Conservation (phyloP, 30 jellyfish, hydroid and myxozoan genomes). For the Hydra vulgaris region DNA sequence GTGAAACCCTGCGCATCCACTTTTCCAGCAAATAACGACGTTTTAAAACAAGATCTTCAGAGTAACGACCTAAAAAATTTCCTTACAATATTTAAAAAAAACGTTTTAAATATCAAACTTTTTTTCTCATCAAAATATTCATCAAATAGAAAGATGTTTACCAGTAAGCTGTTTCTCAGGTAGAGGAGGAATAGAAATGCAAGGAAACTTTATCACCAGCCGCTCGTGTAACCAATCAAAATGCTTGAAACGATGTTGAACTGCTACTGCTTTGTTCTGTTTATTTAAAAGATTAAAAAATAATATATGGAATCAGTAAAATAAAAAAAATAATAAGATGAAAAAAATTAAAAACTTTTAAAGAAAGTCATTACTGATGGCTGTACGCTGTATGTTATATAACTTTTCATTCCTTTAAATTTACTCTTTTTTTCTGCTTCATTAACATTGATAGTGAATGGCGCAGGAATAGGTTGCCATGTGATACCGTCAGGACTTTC, state of each 20-base stretch:
- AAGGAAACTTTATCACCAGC: constrained; percentile 72
- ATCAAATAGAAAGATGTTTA: too few species aligned
- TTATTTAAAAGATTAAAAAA: too few species aligned
- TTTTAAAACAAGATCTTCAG: constrained; percentile 81
- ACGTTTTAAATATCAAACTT: background rate
- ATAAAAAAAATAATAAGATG: background rate
- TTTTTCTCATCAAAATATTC: too few species aligned
- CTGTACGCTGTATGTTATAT: constrained; percentile 57
- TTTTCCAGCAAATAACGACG: constrained; percentile 58
- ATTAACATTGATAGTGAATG: constrained; percentile 45
- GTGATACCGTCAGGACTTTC: constrained; percentile 78
- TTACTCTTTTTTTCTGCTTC: constrained; percentile 93
- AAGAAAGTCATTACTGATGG: constrained; percentile 98
- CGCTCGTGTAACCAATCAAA: constrained; percentile 91
- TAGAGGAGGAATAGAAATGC: constrained; percentile 77
- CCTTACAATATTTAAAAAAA: background rate
- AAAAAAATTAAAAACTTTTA: background rate
- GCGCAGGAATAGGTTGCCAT: constrained; percentile 59
- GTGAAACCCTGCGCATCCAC: constrained; percentile 77
- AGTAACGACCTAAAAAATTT: constrained; percentile 85
- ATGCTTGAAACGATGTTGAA: constrained; percentile 92
- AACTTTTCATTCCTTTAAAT: constrained; percentile 92
- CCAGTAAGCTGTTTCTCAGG: constrained; percentile 96
- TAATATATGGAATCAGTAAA: background rate
- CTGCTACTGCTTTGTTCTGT: too few species aligned